Conservation (phyloP, 2,888 invertebrate genomes). For the Amphimallon solstitiale region DNA sequence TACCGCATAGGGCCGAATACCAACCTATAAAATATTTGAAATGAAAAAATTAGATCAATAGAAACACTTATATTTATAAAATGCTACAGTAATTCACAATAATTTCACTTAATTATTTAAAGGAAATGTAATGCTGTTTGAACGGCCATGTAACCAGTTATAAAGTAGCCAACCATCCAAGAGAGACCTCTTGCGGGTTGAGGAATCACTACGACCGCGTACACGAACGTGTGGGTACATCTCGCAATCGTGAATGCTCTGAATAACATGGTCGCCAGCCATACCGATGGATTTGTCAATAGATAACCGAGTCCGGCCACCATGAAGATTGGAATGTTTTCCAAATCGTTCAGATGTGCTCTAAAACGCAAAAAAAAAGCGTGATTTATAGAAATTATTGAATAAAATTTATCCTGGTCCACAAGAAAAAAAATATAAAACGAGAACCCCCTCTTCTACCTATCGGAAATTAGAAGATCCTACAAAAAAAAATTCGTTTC, state of each 20-base stretch:
- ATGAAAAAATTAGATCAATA: too few species aligned
- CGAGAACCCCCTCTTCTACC: too few species aligned
- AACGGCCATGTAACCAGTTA: constrained; percentile 43
- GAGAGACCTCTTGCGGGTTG: constrained; percentile 58
- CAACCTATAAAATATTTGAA: too few species aligned
- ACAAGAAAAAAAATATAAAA: too few species aligned
- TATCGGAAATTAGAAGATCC: too few species aligned
- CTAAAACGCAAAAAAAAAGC: constrained; percentile 57
- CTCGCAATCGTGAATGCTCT: constrained; percentile 68
- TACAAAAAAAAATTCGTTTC: too few species aligned
- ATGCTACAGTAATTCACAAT: too few species aligned
- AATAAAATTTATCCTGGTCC: too few species aligned
- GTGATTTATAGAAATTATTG: too few species aligned
- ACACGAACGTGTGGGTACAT: constrained; percentile 72
- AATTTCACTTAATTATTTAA: constrained; percentile 13
- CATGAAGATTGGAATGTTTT: constrained; percentile 76
- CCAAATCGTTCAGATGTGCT: constrained; percentile 77
- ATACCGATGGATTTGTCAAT: constrained; percentile 67
- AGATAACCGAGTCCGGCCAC: constrained; percentile 70
- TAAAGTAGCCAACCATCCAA: constrained; percentile 36
- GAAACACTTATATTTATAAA: too few species aligned
- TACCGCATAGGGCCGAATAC: too few species aligned
- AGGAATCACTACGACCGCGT: constrained; percentile 70
- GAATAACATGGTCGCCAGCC: constrained; percentile 67
- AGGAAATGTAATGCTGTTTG: constrained; percentile 38